phyloP scores from a whole-genome alignment of 1,140 invertebrate genomes.

The Drosophila serrata region DNA sequence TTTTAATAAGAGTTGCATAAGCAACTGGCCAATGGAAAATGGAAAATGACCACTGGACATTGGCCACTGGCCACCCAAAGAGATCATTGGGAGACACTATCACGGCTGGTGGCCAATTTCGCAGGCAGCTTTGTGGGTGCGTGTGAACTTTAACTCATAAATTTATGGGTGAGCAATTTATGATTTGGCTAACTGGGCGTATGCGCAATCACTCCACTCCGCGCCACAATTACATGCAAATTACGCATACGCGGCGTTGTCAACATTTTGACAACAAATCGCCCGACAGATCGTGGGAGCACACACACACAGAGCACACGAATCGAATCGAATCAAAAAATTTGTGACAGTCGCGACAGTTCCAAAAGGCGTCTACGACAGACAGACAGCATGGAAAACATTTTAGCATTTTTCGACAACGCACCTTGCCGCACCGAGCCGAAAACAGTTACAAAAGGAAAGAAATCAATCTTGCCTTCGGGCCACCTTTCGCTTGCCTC shows the following conservation, averaged over 20 bases:
- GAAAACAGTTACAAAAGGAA: constrained; percentile 71
- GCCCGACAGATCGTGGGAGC: constrained; percentile 76
- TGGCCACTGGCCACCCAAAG: constrained; percentile 58
- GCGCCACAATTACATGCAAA: constrained; percentile 61
- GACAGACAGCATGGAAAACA: constrained; percentile 70
- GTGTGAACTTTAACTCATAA: constrained; percentile 79
- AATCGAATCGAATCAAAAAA: constrained; percentile 32
- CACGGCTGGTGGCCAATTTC: constrained; percentile 65
- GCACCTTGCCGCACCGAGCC: constrained; percentile 67
- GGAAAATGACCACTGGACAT: constrained; percentile 29
- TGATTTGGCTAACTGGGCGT: constrained; percentile 67
- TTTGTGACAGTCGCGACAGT: constrained; percentile 54
- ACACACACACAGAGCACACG: constrained; percentile 29
- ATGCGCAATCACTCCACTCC: constrained; percentile 55
- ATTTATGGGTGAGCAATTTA: constrained; percentile 67
- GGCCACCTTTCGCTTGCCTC: constrained; percentile 56
- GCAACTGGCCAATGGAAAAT: constrained; percentile 30
- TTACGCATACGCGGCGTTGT: constrained; percentile 68
- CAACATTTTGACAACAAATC: constrained; percentile 64
- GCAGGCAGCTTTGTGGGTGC: constrained; percentile 54
- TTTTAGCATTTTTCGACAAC: constrained; percentile 75
- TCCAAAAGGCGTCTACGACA: constrained; percentile 43
- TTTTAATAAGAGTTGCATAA: constrained; percentile 78
- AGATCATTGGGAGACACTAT: constrained; percentile 32
- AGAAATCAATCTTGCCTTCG: constrained; percentile 68